Base-by-base conservation (phyloP, 2,888 invertebrate genomes). In the Pachycephus smyrnensis region DNA sequence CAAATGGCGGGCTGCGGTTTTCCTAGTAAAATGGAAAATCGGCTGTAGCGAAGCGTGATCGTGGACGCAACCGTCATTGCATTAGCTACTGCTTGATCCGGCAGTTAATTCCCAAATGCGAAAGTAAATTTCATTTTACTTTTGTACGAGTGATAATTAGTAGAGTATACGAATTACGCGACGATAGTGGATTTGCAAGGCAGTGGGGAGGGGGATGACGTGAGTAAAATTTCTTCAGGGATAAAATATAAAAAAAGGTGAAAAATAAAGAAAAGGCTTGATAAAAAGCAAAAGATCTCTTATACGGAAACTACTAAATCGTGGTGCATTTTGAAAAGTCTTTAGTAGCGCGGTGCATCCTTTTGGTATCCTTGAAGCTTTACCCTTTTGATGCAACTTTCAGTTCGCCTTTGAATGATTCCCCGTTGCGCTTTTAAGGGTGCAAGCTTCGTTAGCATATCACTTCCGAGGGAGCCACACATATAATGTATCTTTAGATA, bases 361-460 rank as follows among this genome's bases (percentile, higher is more conserved):
- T 55, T 55, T 23, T 15, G 55, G 23, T 55, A 23, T 23, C 31
- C 31, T 71, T 71, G 32, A 71, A 71, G 71, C 71, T 32, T 71
- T 71, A 71, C n/a, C 31, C 78, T 77, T 76, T 78, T 77, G 75
- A n/a, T 73, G 68, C 73, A 68, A 36, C 55, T 37, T 74, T 32
- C 12, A 23, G 73, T 12, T 32, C n/a, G 77, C 68, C 80, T 80
- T 79, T 79, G 75, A 77, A 73, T 69, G 75, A 79, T 80, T 71
- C 33, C 36, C 33, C 36, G 68, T 55, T 75, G 55, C 31, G 73
- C 79, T 11, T 37, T 55, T 68, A 71, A 77, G 77, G 76, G 76
- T 79, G 81, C 79, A 79, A 80, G 81, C 76, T 84, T 82, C 83
- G 82, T 84, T 84, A 83, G 84, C 82, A 84, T 81, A 82, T 83